These are phyloP conservation scores for Petrophora chlorosata DNA, from an alignment of 2,888 invertebrate species.

Conservation along the genomic window DNA sequence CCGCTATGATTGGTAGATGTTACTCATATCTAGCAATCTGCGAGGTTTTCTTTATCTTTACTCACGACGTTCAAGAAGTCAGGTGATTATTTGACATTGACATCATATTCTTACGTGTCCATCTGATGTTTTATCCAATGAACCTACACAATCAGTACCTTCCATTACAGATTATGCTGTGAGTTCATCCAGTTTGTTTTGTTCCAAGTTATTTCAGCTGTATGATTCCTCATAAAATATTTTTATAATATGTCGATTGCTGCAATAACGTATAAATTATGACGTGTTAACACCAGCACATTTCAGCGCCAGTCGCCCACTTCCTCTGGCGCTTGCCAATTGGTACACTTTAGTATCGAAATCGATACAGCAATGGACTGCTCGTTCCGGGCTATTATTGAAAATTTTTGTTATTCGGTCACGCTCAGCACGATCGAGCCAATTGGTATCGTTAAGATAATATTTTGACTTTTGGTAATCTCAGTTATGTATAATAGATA, in stretches of 20 bases:
- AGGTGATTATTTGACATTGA: conserved; percentile 3
- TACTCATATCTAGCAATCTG: conserved; percentile 19
- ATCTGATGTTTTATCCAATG: not conserved
- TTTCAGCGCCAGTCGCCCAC: conserved; percentile 58
- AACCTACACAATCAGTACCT: no score
- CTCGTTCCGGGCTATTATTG: conserved; percentile 56
- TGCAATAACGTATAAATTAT: conserved; percentile 23
- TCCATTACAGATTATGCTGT: no score
- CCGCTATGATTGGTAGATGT: not conserved
- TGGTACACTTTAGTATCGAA: conserved; percentile 55
- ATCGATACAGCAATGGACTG: conserved; percentile 47
- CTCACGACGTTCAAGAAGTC: conserved; percentile 22
- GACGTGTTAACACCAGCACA: conserved; percentile 22
- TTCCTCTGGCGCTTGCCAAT: conserved; percentile 69
- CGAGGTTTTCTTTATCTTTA: conserved; percentile 18
- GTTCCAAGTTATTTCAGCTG: not conserved
- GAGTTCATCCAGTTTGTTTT: not conserved
- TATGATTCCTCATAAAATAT: not conserved
- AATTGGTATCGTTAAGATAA: conserved; percentile 17
- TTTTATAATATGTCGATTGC: conserved; percentile 2
- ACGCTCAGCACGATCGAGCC: conserved; percentile 40
- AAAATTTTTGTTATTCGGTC: conserved; percentile 51
- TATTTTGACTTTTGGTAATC: conserved; percentile 9
- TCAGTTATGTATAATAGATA: conserved; percentile 14
- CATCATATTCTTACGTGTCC: not conserved